These are phyloP conservation scores for Melolontha melolontha DNA, from an alignment of 2,888 invertebrate species.

Conservation along the genomic window DNA sequence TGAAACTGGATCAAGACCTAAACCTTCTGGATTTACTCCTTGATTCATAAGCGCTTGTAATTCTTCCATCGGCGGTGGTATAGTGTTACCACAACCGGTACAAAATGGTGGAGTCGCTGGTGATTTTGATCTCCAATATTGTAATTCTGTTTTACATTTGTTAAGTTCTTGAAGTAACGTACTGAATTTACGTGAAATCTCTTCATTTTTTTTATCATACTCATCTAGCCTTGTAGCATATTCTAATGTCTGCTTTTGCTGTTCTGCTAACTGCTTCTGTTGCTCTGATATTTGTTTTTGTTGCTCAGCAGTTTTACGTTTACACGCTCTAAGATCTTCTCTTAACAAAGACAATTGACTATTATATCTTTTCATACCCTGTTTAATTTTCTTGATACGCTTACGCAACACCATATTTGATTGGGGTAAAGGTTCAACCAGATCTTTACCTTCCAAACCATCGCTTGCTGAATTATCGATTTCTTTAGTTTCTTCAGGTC, in stretches of 20 bases:
- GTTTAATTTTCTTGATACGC: conserved; percentile 87
- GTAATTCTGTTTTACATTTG: conserved; percentile 91
- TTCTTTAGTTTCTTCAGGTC: conserved; percentile 68
- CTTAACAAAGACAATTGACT: conserved; percentile 83
- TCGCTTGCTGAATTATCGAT: conserved; percentile 66
- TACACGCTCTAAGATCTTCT: conserved; percentile 83
- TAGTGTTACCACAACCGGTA: conserved; percentile 77
- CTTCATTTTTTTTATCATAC: conserved; percentile 91
- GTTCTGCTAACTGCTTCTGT: conserved; percentile 78
- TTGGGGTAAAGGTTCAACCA: conserved; percentile 76
- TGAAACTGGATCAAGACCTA: conserved; percentile 57
- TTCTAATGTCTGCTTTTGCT: conserved; percentile 81
- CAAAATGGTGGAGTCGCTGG: conserved; percentile 81
- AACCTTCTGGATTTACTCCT: conserved; percentile 69
- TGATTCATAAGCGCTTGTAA: conserved; percentile 73
- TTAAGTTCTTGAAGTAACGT: conserved; percentile 88
- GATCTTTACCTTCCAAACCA: conserved; percentile 66
- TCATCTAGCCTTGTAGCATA: conserved; percentile 89
- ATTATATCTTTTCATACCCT: conserved; percentile 90
- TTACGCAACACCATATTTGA: conserved; percentile 89
- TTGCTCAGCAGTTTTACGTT: conserved; percentile 85
- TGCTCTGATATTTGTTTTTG: conserved; percentile 86
- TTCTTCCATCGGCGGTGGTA: conserved; percentile 71
- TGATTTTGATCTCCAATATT: conserved; percentile 91
- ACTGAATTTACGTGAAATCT: conserved; percentile 89